Base-by-base conservation (phyloP, 2,888 invertebrate species). In the Ferdinandea cuprea region DNA sequence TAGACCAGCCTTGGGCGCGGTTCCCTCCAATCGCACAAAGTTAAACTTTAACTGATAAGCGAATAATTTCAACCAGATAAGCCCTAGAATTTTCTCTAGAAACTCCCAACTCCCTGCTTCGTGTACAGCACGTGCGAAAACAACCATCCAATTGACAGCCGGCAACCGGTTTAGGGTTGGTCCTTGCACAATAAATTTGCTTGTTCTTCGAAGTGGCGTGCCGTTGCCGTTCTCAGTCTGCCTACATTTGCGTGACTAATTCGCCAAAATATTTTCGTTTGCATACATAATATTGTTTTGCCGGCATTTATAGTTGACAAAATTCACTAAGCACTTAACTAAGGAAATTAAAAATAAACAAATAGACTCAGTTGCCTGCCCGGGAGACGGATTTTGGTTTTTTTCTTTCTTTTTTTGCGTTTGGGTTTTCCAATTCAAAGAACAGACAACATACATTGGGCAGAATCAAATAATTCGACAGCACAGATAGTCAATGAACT, bases 171-270 rank as follows among this genome's bases (percentile, higher is more conserved):
- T 52, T 21, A 61, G 74, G 76, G 80, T 72, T 71, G 81, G 81
- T 81, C 81, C 81, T 76, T 61, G 54, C 77, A 77, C 77, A 81
- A 81, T 72, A 35, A 59, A 42, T 56, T 71, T 17, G 40, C 54
- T 81, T 77, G 77, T 81, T 58, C 58, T 30, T 56, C 61, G 21
- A 48, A 3, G 17, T 46, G 25, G 13, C 50, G 25, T 9, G 5
- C 35, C 37, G 4, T 32, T 1, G 63, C 52, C 44, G 37, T 40
- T n/a, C 9, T 11, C n/a, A 8, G 11, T 35, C 30, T 19, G 3
- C n/a, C 3, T 0, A 3, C n/a, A 15, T 5, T 25, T 21, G 13
- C 13, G 37, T 40, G 58, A n/a, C 8, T 42, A 11, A 15, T 7
- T 28, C 9, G 1, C 21, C 3, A 19, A 35, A 42, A n/a, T 25